Conservation (phyloP, 2,888 invertebrate species). For the Papilio protenor region DNA sequence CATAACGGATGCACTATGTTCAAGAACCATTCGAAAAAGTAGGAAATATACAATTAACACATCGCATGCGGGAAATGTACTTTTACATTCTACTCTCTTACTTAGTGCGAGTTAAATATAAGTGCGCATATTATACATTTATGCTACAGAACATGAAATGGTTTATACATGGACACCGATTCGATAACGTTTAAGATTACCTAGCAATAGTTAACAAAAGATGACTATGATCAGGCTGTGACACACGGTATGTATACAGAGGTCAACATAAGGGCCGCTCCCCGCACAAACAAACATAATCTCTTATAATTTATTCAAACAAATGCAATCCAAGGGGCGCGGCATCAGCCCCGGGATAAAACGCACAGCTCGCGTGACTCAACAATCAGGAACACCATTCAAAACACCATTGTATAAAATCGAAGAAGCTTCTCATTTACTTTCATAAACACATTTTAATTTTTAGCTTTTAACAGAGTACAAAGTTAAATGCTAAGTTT, state of each 20-base stretch:
- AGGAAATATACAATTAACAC: slow-evolving; percentile 8
- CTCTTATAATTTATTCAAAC: slow-evolving; percentile 48
- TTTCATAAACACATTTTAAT: too few relatives aligned
- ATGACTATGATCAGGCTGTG: neutral
- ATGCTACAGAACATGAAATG: neutral
- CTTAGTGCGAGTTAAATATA: neutral
- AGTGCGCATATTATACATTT: neutral
- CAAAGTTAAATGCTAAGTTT: neutral
- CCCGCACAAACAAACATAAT: slow-evolving; percentile 43
- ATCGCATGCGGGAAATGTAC: neutral
- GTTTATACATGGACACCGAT: neutral
- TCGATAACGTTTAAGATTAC: neutral
- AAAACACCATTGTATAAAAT: neutral
- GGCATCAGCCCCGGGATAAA: slow-evolving; percentile 42
- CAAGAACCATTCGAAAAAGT: slow-evolving; percentile 10
- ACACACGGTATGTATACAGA: slow-evolving; percentile 9
- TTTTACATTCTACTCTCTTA: neutral
- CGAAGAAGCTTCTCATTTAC: neutral
- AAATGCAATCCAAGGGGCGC: slow-evolving; percentile 43
- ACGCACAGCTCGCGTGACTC: slow-evolving; percentile 39
- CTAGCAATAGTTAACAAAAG: neutral
- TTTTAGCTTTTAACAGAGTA: too few relatives aligned
- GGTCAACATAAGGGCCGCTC: slow-evolving; percentile 19
- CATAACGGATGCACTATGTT: neutral
- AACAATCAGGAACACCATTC: slow-evolving; percentile 26